Evolutionary conservation across 2,888 invertebrate genomes (phyloP), one percentile per base, ranked within the genome.

Genomic region (Globia sparganii): DNA sequence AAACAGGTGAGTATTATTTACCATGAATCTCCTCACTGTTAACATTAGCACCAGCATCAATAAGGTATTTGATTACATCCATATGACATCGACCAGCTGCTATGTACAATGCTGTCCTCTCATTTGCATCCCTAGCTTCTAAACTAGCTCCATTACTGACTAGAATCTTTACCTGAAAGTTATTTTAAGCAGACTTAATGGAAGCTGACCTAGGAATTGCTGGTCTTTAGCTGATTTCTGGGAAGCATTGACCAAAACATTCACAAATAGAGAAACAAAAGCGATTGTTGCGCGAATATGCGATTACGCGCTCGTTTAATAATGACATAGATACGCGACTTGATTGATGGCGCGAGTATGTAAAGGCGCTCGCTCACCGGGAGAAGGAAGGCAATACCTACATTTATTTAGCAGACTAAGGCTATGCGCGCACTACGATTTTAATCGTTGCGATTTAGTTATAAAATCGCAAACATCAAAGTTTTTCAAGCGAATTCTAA

Each of bases 21-120:
- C 97, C 97, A 89, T 97, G 97, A 80, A 97, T 97, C 91, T 98
- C 98, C 93, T 98, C 98, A 53, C 97, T 95, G 90, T 98, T 97
- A 1, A 97, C 94, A 92, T 97, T 97, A 18, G 97, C 97, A 31
- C 97, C 97, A 71, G 95, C 95, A 62, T 95, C 91, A 68, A 98
- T 96, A 40, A 98, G 93, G 86, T 96, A 94, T 89, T 95, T 91
- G 1, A 97, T 97, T n/a, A 97, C 93, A 69, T 96, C 95, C 28
- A 92, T 92, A 91, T 92, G 94, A 2, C 95, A 95, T 72, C 94
- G 90, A 13, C 94, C 93, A 0, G 95, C 92, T 21, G 97, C 96
- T 78, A 96, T 86, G 86, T 95, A 95, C 74, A 97, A 88, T 0
- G 97, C 94, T n/a, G 97, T 97, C 68, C 97, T 95, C 77, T 97